Conservation (phyloP, 2,113 vertebrate species). For the Nyctereutes procyonoides region DNA sequence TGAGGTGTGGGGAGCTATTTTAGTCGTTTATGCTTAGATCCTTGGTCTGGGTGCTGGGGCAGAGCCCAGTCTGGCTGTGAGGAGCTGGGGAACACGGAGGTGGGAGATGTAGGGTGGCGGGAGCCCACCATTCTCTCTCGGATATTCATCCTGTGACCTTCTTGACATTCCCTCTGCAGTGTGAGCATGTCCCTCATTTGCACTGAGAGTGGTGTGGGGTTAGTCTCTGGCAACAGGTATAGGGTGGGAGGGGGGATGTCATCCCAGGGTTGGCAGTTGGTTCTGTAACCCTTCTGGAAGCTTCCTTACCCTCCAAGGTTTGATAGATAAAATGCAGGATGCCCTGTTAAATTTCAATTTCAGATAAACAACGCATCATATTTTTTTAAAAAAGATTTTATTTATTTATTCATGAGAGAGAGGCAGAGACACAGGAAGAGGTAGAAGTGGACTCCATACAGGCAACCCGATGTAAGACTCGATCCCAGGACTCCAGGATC, state of each 20-base stretch:
- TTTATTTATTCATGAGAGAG: too few relatives aligned
- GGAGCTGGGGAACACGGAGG: neutral
- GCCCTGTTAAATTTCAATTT: neutral
- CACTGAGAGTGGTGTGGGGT: neutral
- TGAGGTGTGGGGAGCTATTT: neutral
- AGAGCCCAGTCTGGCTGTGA: neutral
- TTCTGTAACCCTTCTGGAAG: neutral
- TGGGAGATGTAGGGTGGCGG: neutral
- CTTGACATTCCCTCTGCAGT: neutral
- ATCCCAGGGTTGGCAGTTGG: neutral
- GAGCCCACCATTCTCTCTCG: neutral
- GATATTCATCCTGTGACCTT: neutral
- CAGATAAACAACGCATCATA: neutral
- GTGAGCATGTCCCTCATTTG: neutral
- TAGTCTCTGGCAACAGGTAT: neutral
- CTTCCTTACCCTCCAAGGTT: neutral
- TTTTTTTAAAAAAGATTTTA: neutral
- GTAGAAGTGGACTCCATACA: too few relatives aligned
- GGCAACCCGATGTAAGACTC: too few relatives aligned
- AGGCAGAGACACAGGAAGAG: too few relatives aligned
- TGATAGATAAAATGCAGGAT: neutral
- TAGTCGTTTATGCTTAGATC: neutral
- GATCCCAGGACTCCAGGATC: too few relatives aligned
- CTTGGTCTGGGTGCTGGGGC: neutral
- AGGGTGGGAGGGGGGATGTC: rapidly evolving